phyloP scores from a whole-genome alignment of 37 sponge, comb jelly and placozoan genomes.

The Diacarnus erythraeanus region DNA sequence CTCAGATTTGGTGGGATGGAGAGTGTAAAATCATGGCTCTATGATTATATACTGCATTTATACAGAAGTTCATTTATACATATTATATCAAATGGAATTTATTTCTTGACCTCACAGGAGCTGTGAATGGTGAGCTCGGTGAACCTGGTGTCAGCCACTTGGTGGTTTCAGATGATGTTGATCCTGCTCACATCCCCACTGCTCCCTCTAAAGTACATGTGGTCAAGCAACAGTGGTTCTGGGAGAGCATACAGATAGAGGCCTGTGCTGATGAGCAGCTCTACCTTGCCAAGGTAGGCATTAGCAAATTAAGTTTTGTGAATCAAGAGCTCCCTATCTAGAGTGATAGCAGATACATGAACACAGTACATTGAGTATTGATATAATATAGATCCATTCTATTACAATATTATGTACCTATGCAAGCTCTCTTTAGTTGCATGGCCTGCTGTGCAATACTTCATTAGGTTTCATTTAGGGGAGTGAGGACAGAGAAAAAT shows the following conservation, averaged over 20 bases:
- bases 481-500: no score
- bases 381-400: background rate
- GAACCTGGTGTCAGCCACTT: constrained; percentile 59
- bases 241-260: constrained; percentile 95
- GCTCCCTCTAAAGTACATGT: constrained; percentile 58
- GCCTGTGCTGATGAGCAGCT: constrained; percentile 91
- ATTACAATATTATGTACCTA: background rate
- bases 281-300: constrained; percentile 77
- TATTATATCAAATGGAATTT: no score
- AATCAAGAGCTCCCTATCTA: background rate
- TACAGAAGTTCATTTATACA: no score
- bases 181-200: constrained; percentile 34
- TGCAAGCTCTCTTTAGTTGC: no score
- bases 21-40: no score
- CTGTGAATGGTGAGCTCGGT: constrained; percentile 31
- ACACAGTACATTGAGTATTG: background rate
- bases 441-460: no score
- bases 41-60: no score
- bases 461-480: no score
- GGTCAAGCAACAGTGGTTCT: constrained; percentile 96
- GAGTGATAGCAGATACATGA: background rate
- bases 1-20: no score
- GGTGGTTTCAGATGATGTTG: constrained; percentile 62
- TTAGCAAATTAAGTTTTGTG: background rate
- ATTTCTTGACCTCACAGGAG: no score